phyloP scores from a whole-genome alignment of 2,888 invertebrate genomes.

The Mythimna loreyi region DNA sequence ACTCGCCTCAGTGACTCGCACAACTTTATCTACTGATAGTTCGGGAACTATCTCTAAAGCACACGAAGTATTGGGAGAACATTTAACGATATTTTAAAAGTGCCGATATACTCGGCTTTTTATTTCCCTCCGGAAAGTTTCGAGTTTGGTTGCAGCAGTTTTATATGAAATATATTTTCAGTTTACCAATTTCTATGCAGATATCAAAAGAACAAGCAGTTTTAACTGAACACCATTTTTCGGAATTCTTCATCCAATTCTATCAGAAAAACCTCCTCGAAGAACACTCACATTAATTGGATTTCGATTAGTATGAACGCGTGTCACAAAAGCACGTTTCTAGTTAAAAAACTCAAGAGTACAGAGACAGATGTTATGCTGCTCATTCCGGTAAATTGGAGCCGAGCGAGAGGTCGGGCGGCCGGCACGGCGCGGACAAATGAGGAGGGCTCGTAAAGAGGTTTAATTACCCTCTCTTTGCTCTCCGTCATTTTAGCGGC shows the following conservation, averaged over 20 bases:
- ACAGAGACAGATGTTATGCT: conserved; percentile 63
- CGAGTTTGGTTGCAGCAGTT: conserved; percentile 8
- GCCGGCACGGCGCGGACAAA: conserved; percentile 69
- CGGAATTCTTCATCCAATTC: background rate
- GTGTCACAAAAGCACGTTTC: conserved; percentile 54
- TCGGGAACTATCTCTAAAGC: conserved; percentile 46
- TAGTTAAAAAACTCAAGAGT: conserved; percentile 61
- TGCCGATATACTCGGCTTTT: conserved; percentile 10
- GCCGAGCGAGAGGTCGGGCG: conserved; percentile 64
- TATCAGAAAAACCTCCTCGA: conserved; percentile 6
- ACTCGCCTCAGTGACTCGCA: conserved; percentile 43
- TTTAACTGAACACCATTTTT: conserved; percentile 5
- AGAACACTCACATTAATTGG: conserved; percentile 26
- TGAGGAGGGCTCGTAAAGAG: conserved; percentile 76
- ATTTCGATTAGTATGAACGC: conserved; percentile 28
- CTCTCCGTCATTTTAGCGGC: conserved; percentile 71
- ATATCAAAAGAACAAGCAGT: background rate
- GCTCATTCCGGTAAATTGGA: conserved; percentile 71
- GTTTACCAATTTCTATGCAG: conserved; percentile 2
- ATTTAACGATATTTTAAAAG: conserved; percentile 51
- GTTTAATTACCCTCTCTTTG: conserved; percentile 77
- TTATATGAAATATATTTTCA: conserved; percentile 2
- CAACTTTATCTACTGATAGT: conserved; percentile 49
- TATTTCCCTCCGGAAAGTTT: conserved; percentile 17
- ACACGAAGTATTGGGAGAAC: conserved; percentile 36